Evolutionary conservation across 2,888 invertebrate species (phyloP).

Genomic region (Amphipyra tragopoginis): DNA sequence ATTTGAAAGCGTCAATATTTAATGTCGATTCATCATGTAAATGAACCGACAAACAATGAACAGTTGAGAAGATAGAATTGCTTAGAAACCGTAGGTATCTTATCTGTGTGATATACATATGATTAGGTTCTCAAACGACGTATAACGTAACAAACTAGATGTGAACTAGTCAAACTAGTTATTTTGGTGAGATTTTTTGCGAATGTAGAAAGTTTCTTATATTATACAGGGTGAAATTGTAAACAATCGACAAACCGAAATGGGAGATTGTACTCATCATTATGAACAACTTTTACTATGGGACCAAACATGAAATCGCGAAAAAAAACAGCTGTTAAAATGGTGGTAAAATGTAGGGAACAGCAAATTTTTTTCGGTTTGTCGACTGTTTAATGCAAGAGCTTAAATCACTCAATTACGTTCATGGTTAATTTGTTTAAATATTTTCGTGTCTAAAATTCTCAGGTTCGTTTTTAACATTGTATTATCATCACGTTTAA

Average conservation of each 20-base stretch:
- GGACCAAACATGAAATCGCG: too few relatives aligned
- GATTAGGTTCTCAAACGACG: constrained; percentile 24
- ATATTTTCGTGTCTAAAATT: constrained; percentile 8
- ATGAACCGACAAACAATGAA: constrained; percentile 54
- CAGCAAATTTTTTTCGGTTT: too few relatives aligned
- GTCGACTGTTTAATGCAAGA: too few relatives aligned
- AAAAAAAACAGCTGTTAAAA: too few relatives aligned
- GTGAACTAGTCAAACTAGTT: constrained; percentile 20
- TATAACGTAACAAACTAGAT: constrained; percentile 23
- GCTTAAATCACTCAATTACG: constrained; percentile 21
- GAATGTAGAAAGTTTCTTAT: constrained; percentile 41
- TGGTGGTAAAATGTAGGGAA: too few relatives aligned
- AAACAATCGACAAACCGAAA: too few relatives aligned
- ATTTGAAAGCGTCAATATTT: constrained; percentile 59
- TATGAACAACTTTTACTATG: too few relatives aligned
- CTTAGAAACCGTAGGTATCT: constrained; percentile 23
- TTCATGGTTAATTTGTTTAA: constrained; percentile 4
- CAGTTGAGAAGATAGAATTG: constrained; percentile 18
- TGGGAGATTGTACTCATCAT: too few relatives aligned
- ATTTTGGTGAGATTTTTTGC: constrained; percentile 18
- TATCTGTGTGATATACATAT: constrained; percentile 19
- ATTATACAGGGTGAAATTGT: too few relatives aligned
- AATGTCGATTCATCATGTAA: constrained; percentile 64
- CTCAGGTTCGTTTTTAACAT: constrained; percentile 2
- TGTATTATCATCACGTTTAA: constrained; percentile 9